phyloP scores from a whole-genome alignment of 1,140 invertebrate species.

The Drosophila kohkoa region DNA sequence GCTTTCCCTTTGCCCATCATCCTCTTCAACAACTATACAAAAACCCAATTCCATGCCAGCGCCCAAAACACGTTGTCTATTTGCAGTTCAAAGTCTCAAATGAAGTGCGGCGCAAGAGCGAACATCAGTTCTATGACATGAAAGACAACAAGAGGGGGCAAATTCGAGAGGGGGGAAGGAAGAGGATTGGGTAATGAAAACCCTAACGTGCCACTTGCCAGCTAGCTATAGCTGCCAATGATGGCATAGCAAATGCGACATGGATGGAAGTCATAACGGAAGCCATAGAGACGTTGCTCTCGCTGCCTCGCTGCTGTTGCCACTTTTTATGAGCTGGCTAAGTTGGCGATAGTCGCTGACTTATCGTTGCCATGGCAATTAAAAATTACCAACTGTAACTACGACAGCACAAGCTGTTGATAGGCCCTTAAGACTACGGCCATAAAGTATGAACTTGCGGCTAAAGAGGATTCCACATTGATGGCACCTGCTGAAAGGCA shows the following conservation, averaged over 20 bases:
- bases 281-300: conserved; percentile 56
- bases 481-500: neutral
- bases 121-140: neutral
- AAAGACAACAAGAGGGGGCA: neutral
- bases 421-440: conserved; percentile 59
- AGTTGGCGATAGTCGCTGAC: conserved; percentile 66
- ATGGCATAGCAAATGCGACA: conserved; percentile 51
- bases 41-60: conserved; percentile 14
- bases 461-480: neutral
- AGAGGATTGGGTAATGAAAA: conserved; percentile 43
- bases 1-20: neutral
- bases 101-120: conserved; percentile 63
- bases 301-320: conserved; percentile 37
- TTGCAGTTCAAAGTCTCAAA: conserved; percentile 81
- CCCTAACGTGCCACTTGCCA: conserved; percentile 44
- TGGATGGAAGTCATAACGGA: conserved; percentile 57
- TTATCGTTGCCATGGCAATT: conserved; percentile 75
- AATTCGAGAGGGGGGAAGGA: neutral
- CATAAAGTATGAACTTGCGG: conserved; percentile 9
- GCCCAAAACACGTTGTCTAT: conserved; percentile 68
- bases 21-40: conserved; percentile 12
- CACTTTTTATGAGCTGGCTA: conserved; percentile 70
- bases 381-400: conserved; percentile 72
- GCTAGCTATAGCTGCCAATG: conserved; percentile 50
- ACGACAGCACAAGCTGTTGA: conserved; percentile 62